These are phyloP conservation scores for Julus scandinavius DNA, from an alignment of 2,888 invertebrate genomes.

Conservation along the genomic window DNA sequence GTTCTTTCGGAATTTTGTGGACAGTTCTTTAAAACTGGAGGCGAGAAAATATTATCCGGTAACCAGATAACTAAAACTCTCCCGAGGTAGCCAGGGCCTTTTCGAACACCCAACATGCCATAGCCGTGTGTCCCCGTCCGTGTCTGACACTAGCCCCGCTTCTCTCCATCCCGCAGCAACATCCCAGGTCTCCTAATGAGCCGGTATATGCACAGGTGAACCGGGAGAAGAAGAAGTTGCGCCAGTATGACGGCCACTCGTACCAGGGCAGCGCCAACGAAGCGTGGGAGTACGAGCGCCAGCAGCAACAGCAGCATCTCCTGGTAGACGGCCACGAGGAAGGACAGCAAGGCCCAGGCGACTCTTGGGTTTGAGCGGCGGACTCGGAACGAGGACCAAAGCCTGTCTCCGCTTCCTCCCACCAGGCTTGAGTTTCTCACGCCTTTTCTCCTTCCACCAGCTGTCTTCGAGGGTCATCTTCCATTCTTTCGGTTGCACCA, in stretches of 20 bases:
- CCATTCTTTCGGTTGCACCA: slow-evolving; percentile 11
- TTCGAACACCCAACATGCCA: background rate
- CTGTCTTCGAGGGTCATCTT: slow-evolving; percentile 21
- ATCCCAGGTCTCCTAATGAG: slow-evolving; percentile 70
- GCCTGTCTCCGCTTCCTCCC: background rate
- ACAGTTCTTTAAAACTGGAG: no score
- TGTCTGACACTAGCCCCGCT: slow-evolving; percentile 52
- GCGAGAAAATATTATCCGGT: no score
- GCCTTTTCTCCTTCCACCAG: slow-evolving; percentile 7
- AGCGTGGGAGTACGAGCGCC: slow-evolving; percentile 58
- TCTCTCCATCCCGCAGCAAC: slow-evolving; percentile 54
- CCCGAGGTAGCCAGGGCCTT: background rate
- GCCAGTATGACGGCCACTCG: slow-evolving; percentile 64
- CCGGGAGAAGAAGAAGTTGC: slow-evolving; percentile 74
- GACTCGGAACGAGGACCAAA: background rate
- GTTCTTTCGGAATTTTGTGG: no score
- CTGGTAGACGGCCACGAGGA: slow-evolving; percentile 56
- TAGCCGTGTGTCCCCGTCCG: slow-evolving; percentile 35
- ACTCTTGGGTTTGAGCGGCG: slow-evolving; percentile 69
- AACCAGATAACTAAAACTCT: no score
- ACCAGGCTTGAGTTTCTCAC: background rate
- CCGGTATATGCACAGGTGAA: slow-evolving; percentile 76
- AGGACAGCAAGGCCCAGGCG: slow-evolving; percentile 65
- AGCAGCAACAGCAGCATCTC: slow-evolving; percentile 57
- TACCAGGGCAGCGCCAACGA: slow-evolving; percentile 52